Conservation (phyloP, 2,888 invertebrate genomes). For the Apodemia mormo region DNA sequence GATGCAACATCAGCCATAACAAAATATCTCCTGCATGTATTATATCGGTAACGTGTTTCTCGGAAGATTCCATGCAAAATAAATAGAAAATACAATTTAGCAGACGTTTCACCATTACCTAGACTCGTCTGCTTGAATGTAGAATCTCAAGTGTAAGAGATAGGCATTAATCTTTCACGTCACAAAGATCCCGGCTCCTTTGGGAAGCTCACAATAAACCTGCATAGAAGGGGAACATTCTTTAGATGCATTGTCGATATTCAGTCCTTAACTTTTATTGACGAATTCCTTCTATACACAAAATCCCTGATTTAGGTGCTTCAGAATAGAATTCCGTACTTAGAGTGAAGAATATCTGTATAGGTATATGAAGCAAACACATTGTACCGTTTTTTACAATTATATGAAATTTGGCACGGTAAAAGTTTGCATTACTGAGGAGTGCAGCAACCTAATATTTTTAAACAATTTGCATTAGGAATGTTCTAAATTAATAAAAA, state of each 20-base stretch:
- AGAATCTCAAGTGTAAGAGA: conserved; percentile 39
- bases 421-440: no score
- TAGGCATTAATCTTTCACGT: conserved; percentile 64
- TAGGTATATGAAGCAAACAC: no score
- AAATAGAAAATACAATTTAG: conserved; percentile 9
- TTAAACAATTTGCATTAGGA: no score
- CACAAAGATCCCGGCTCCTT: conserved; percentile 49
- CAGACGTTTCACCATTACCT: conserved; percentile 14
- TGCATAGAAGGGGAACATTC: conserved; percentile 30
- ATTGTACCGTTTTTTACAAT: no score
- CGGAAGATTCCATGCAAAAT: background rate
- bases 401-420: no score
- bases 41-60: background rate
- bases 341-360: no score
- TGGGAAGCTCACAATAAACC: conserved; percentile 47
- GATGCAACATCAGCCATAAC: no score
- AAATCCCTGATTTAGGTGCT: no score
- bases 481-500: no score
- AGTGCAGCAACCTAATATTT: no score
- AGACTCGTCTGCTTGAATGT: conserved; percentile 11
- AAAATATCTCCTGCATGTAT: no score
- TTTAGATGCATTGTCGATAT: conserved; percentile 7
- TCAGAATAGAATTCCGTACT: no score
- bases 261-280: conserved; percentile 8
- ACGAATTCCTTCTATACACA: background rate